Conservation (phyloP, 2,797 vertebrate species). For the Pseudochromis fuscus region DNA sequence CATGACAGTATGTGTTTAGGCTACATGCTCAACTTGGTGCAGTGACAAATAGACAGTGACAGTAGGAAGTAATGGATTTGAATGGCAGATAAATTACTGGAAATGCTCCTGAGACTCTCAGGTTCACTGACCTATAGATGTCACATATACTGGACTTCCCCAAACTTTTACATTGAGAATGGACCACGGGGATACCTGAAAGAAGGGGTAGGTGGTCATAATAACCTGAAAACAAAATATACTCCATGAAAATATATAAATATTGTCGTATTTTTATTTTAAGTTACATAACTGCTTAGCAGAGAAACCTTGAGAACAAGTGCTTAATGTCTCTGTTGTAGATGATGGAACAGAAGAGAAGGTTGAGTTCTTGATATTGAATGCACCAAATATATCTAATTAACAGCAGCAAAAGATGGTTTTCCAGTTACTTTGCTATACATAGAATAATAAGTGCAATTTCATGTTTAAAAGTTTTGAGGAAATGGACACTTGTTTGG, state of each 20-base stretch:
- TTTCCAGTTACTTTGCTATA: no score
- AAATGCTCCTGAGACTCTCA: background rate
- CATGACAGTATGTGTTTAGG: background rate
- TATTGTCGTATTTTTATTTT: background rate
- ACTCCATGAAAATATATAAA: background rate
- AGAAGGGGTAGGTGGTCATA: background rate
- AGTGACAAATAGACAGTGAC: background rate
- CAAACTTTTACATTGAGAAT: background rate
- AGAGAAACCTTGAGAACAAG: no score
- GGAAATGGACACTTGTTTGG: no score
- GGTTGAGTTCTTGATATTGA: no score
- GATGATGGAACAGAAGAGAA: no score
- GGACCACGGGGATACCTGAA: background rate
- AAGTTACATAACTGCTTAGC: no score
- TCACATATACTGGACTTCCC: slow-evolving; percentile 1
- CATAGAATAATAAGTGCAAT: no score
- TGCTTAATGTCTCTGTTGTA: no score
- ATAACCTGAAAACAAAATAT: background rate
- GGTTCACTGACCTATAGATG: background rate
- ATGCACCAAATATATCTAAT: no score
- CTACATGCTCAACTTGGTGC: background rate
- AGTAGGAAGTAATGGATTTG: slow-evolving; percentile 15
- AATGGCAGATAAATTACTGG: slow-evolving; percentile 12
- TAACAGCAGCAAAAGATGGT: no score
- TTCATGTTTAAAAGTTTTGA: no score